Percentiles rank a stretch among this genome's conserved stretches.
phyloP scores from a whole-genome alignment of 2,113 vertebrate species.

The Seriola quinqueradiata region DNA sequence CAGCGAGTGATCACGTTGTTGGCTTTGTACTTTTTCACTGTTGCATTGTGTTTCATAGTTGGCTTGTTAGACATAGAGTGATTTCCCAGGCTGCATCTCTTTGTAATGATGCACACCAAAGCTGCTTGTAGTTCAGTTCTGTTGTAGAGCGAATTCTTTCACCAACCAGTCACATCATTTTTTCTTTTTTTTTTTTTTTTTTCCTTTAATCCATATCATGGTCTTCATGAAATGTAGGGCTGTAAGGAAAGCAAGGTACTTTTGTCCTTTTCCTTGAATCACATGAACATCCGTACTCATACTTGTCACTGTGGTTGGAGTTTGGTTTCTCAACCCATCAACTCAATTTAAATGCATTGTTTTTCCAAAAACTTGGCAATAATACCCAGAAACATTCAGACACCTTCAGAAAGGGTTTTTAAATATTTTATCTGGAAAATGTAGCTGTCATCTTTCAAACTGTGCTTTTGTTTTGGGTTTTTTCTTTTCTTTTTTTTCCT shows the following conservation, averaged over 20 bases:
- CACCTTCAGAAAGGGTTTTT: conserved; percentile 45
- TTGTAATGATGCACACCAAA: conserved; percentile 76
- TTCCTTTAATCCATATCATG: conserved; percentile 5
- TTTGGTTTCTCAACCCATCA: conserved; percentile 34
- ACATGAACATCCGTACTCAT: conserved; percentile 34
- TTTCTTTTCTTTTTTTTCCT: conserved; percentile 1
- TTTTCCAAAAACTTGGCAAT: conserved; percentile 81
- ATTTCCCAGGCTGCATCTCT: conserved; percentile 63
- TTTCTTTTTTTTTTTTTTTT: neutral
- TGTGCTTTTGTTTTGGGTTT: conserved; percentile 22
- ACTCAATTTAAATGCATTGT: conserved; percentile 33
- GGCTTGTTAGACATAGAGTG: conserved; percentile 41
- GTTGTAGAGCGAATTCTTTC: conserved; percentile 32
- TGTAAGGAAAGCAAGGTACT: conserved; percentile 68
- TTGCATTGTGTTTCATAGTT: conserved; percentile 54
- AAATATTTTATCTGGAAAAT: conserved; percentile 56
- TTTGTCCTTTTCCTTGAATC: conserved; percentile 65
- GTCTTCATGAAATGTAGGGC: conserved; percentile 72
- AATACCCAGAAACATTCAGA: conserved; percentile 72
- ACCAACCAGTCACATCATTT: neutral
- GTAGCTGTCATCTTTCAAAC: conserved; percentile 64
- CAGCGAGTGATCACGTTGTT: conserved; percentile 43
- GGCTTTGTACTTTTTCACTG: conserved; percentile 51
- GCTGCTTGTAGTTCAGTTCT: conserved; percentile 71
- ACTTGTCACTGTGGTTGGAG: neutral